Percentiles rank a stretch among this genome's conserved stretches.
These are phyloP conservation scores for Galemys pyrenaicus DNA, from an alignment of 2,113 vertebrate genomes.

Conservation along the genomic window DNA sequence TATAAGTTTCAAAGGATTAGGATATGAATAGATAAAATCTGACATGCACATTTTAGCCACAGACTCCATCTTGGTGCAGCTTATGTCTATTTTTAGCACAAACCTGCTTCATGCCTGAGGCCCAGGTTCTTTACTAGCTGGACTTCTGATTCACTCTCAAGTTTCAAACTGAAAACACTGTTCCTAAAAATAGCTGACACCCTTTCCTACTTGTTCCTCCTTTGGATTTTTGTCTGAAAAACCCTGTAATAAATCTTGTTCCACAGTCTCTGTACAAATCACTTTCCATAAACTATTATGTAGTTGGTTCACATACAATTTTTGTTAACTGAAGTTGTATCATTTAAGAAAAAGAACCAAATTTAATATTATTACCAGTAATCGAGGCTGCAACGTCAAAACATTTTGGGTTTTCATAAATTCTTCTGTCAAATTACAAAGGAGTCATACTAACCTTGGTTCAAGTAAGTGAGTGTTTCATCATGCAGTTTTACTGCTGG, in stretches of 20 bases:
- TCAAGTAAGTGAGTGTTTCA: conserved; percentile 91
- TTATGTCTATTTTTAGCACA: conserved; percentile 48
- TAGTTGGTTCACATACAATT: neutral
- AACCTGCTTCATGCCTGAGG: neutral
- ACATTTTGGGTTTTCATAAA: neutral
- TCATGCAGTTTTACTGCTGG: conserved; percentile 90
- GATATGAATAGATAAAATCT: neutral
- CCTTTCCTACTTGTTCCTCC: conserved; percentile 17
- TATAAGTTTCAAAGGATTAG: neutral
- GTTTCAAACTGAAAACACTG: conserved; percentile 11
- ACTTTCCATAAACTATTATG: neutral
- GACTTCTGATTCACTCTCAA: conserved; percentile 21
- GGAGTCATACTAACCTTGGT: conserved; percentile 86
- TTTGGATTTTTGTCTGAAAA: conserved; percentile 4
- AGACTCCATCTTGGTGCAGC: neutral
- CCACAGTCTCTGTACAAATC: neutral
- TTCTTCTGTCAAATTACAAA: neutral
- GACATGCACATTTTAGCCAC: neutral
- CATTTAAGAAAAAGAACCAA: neutral
- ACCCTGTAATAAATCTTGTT: neutral
- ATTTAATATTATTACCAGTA: neutral
- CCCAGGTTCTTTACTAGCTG: conserved; percentile 16
- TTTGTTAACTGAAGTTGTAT: neutral
- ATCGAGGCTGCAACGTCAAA: neutral
- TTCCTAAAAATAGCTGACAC: conserved; percentile 61